phyloP scores from a whole-genome alignment of 2,113 vertebrate species.

The Microcebus murinus region DNA sequence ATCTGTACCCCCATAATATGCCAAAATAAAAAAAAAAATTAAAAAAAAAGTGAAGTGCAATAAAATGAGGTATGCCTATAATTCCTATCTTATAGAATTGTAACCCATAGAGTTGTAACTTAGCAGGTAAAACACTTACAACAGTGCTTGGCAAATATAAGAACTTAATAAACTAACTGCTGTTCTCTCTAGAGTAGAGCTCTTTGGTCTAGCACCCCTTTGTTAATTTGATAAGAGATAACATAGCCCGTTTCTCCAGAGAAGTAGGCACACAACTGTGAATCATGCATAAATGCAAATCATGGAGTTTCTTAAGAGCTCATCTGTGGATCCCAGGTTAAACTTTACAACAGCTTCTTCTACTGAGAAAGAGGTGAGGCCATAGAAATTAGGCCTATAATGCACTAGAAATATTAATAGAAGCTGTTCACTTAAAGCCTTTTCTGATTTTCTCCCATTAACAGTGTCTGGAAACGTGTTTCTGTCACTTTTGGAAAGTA shows the following conservation, averaged over 20 bases:
- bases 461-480: constrained; percentile 25
- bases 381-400: not conserved
- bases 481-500: constrained; percentile 4
- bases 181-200: not conserved
- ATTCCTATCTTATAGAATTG: not conserved
- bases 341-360: not conserved
- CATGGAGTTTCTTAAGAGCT: not conserved
- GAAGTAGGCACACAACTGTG: not conserved
- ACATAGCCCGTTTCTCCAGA: not conserved
- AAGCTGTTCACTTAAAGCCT: not conserved
- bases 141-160: not conserved
- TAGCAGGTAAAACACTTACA: not conserved
- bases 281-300: not conserved
- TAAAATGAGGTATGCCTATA: not conserved
- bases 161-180: not conserved
- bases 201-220: not conserved
- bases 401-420: not conserved
- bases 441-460: not conserved
- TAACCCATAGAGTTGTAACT: not conserved
- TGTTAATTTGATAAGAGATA: constrained; percentile 36
- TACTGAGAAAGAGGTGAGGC: not conserved
- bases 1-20: too few species aligned
- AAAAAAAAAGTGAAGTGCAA: not conserved
- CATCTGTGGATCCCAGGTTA: not conserved
- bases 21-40: too few species aligned